Conservation (phyloP, 2,888 invertebrate species). For the Nasonia oneida region DNA sequence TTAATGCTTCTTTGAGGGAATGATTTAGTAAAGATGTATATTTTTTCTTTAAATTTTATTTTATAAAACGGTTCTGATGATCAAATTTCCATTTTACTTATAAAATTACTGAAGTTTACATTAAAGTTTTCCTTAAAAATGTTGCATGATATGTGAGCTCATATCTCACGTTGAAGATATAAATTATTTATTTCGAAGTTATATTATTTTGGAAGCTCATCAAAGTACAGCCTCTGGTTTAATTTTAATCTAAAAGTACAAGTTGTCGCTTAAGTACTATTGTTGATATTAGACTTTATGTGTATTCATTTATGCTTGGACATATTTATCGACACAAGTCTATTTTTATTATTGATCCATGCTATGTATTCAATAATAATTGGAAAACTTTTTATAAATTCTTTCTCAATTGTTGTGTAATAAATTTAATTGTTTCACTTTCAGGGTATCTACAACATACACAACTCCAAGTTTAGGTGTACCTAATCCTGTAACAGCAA, state of each 20-base stretch:
- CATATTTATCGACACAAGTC: conserved; percentile 22
- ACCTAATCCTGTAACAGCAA: conserved; percentile 75
- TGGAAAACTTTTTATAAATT: conserved; percentile 33
- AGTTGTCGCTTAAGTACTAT: conserved; percentile 3
- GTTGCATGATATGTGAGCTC: conserved; percentile 47
- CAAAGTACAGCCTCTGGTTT: conserved; percentile 58
- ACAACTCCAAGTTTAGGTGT: conserved; percentile 77
- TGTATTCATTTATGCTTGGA: conserved; percentile 47
- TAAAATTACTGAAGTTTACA: not conserved
- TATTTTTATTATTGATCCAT: conserved; percentile 9
- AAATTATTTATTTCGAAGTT: conserved; percentile 27
- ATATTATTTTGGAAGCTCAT: conserved; percentile 63
- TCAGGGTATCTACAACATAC: conserved; percentile 79
- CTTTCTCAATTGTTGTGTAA: not conserved
- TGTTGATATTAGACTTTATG: conserved; percentile 35
- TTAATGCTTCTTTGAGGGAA: conserved; percentile 40
- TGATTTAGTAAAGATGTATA: conserved; percentile 16
- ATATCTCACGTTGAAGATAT: conserved; percentile 3
- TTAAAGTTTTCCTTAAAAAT: conserved; percentile 33
- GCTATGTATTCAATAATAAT: conserved; percentile 22
- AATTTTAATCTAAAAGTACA: conserved; percentile 19
- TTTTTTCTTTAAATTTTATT: not conserved
- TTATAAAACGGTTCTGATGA: not conserved
- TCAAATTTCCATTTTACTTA: not conserved
- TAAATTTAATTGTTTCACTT: conserved; percentile 67